Percentiles rank a stretch among this genome's conserved stretches.
phyloP scores from a whole-genome alignment of 2,888 invertebrate species.

The Idaea dimidiata region DNA sequence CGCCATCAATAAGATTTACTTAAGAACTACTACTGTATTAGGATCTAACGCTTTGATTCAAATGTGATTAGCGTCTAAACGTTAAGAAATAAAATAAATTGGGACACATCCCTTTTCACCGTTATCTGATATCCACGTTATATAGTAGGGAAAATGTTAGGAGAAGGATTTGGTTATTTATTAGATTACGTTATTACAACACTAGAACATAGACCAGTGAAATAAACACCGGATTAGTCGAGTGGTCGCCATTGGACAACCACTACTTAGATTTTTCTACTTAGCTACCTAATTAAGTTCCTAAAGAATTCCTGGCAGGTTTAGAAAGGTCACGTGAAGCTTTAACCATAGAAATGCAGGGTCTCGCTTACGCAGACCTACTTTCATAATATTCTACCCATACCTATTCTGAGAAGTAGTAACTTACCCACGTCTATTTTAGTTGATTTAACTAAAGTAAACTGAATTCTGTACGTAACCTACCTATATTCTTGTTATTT shows the following conservation, averaged over 20 bases:
- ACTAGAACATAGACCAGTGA: constrained; percentile 16
- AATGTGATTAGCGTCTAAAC: too few species aligned
- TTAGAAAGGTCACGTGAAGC: constrained; percentile 20
- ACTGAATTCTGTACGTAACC: neutral
- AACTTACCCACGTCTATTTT: neutral
- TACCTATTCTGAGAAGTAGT: neutral
- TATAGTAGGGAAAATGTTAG: too few species aligned
- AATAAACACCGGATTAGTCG: constrained; percentile 24
- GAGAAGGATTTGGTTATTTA: neutral
- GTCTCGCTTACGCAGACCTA: constrained; percentile 17
- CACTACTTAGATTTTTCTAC: constrained; percentile 17
- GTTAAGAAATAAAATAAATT: too few species aligned
- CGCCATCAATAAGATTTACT: too few species aligned
- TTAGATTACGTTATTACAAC: neutral
- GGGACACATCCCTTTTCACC: too few species aligned
- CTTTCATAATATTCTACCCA: constrained; percentile 3
- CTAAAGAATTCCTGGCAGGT: constrained; percentile 28
- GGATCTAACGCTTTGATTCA: too few species aligned
- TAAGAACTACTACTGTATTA: too few species aligned
- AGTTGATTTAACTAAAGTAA: neutral
- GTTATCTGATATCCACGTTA: too few species aligned
- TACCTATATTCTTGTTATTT: neutral
- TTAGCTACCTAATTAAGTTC: constrained; percentile 14
- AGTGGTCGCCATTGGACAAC: constrained; percentile 14
- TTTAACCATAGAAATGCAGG: constrained; percentile 19